These are phyloP conservation scores for Dreissena rostriformis DNA, from an alignment of 1,140 invertebrate species.

Conservation along the genomic window DNA sequence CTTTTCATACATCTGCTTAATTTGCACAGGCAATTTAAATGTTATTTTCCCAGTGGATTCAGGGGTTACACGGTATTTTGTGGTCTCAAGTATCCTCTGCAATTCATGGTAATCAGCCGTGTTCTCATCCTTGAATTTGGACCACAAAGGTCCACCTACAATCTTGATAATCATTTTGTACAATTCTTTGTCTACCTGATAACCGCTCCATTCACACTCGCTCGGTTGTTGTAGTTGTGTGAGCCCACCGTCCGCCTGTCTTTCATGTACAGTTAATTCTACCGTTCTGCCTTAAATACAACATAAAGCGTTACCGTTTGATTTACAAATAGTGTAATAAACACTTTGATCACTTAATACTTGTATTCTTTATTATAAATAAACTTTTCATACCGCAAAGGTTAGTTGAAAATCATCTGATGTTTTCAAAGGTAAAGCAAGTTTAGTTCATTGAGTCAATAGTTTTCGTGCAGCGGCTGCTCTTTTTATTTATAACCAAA, in stretches of 20 bases:
- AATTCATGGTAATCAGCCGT: conserved; percentile 50
- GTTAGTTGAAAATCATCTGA: no score
- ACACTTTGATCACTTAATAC: no score
- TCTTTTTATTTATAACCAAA: no score
- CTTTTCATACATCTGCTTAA: conserved; percentile 16
- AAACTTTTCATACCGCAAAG: no score
- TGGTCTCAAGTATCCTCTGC: conserved; percentile 46
- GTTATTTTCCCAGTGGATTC: conserved; percentile 37
- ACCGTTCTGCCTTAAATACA: conserved; percentile 43
- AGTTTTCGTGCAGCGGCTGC: no score
- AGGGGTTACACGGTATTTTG: conserved; percentile 35
- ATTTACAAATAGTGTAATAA: no score
- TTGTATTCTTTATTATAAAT: no score
- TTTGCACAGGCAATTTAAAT: conserved; percentile 34
- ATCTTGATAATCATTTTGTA: conserved; percentile 33
- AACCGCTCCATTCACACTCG: conserved; percentile 55
- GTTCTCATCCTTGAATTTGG: conserved; percentile 42
- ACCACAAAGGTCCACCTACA: conserved; percentile 28
- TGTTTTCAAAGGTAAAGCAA: no score
- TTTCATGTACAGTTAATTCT: conserved; percentile 52
- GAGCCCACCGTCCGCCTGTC: conserved; percentile 19
- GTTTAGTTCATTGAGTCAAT: no score
- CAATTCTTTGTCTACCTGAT: conserved; percentile 54
- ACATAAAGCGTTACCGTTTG: no score
- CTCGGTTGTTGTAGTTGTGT: conserved; percentile 54